Base-by-base conservation (phyloP, 1,140 invertebrate genomes). In the Drepana arcuata region DNA sequence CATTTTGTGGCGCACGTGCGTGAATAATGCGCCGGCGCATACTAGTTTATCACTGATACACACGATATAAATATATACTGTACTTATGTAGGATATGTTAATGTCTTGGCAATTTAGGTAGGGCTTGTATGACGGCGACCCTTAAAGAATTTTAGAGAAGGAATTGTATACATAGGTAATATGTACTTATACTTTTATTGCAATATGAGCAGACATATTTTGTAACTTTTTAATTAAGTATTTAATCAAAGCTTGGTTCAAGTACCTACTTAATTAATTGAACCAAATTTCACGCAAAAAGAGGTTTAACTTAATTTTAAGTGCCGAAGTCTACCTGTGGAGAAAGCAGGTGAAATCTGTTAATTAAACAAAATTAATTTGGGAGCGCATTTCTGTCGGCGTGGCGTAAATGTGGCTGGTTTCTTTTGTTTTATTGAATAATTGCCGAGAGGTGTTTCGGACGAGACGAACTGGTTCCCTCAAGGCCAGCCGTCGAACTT, bases 371-470 rank as follows among this genome's bases (percentile, higher is more conserved):
- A 67, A 58, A 71, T 68, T 56, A 63, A 70, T 72, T 62, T 59
- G 52, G 45, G 36, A 48, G 59, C 35, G 50, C 62, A 47, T 66
- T 69, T 64, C 56, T 48, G 51, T 43, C 36, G 44, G 44, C 61
- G 63, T 73, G 72, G 71, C 66, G 72, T 73, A 71, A 70, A 70
- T 50, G 37, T 47, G 32, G 47, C 67, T 60, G 53, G 68, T 66
- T 74, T 70, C 68, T 73, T 81, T 81, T 81, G 74, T 81, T 75
- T 81, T 78, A 81, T 78, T 81, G 68, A 81, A 81, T 81, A 81
- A 81, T 81, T 75, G 73, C 69, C 71, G 60, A 58, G 68, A 74
- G 68, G 71, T 70, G 72, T 73, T 81, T 78, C 62, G 75, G 72
- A 62, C 66, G 70, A 53, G 58, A 65, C 59, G 30, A 64, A 77